These are phyloP conservation scores for Myanophis thanlyinensis DNA, from an alignment of 2,113 vertebrate genomes.

Conservation along the genomic window DNA sequence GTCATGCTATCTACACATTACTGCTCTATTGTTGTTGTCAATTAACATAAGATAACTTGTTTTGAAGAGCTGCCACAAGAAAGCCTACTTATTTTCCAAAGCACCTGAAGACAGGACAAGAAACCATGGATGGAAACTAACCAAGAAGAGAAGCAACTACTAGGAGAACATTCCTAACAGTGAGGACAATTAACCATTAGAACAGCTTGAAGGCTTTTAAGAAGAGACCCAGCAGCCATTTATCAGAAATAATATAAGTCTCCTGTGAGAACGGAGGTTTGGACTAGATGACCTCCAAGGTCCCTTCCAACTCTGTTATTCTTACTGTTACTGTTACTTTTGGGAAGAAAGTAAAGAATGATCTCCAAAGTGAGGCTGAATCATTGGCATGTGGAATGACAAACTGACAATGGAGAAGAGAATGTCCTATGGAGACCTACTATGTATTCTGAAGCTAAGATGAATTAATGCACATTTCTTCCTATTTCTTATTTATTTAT, in stretches of 20 bases:
- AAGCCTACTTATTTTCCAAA: neutral
- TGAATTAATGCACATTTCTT: neutral
- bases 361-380: neutral
- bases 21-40: neutral
- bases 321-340: too few species aligned
- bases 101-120: neutral
- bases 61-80: neutral
- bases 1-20: neutral
- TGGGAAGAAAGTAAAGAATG: neutral
- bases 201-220: neutral
- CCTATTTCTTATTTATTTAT: neutral
- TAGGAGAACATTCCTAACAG: neutral
- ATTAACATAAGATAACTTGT: neutral
- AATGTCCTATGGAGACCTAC: neutral
- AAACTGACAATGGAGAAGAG: neutral
- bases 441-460: neutral
- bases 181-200: neutral
- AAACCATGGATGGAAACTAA: neutral
- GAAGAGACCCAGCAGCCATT: too few species aligned
- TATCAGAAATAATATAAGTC: too few species aligned
- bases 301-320: too few species aligned
- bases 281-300: too few species aligned
- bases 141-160: neutral
- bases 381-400: neutral
- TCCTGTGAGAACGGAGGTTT: too few species aligned